Base-by-base conservation (phyloP, 2,113 vertebrate species). In the Xenopus laevis region DNA sequence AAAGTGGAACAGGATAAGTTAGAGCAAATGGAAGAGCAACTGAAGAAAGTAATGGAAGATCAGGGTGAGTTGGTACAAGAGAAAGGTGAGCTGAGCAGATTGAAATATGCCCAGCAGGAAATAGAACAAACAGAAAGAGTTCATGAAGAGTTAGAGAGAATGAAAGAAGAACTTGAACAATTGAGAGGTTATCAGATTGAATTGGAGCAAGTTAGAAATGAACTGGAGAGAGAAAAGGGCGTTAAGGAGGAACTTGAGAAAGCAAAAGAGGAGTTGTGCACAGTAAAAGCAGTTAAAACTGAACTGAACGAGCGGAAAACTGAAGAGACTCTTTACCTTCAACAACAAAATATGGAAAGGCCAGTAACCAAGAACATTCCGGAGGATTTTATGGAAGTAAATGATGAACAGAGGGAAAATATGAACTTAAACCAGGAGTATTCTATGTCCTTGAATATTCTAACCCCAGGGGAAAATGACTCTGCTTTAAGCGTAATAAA, bases 201-300 rank as follows among this genome's bases (percentile, higher is more conserved):
- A 58, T 12, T 77, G 46, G 44, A 53, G 1, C 20, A 45, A 4
- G 40, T 76, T 8, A 65, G 13, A 57, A 20, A 50, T 55, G 60
- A 68, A 10, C 53, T 68, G 21, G 66, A 68, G 23, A 66, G 6
- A 10, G 57, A 23, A 7, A 27, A 63, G 10, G 55, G 16, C 4
- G 68, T 27, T 21, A 77, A 73, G 60, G 79, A 66, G 61, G 78
- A 94, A 68, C 63, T 84, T 57, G 74, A 78, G 13, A 73, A 74
- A 23, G 59, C 67, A 7, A 70, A 64, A 44, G 15, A 57, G 18
- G 67, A 77, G n/a, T 11, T 75, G 16, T 65, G 68, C 33, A 76
- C 15, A 8, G 47, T 12, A 11, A 68, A 62, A 50, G 27, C 30
- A 27, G 47, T 10, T 10, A 33, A 63, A 10, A 33, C 17, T 18